Evolutionary conservation across 2,113 vertebrate genomes (phyloP).

Genomic region (Polypterus bichir): DNA sequence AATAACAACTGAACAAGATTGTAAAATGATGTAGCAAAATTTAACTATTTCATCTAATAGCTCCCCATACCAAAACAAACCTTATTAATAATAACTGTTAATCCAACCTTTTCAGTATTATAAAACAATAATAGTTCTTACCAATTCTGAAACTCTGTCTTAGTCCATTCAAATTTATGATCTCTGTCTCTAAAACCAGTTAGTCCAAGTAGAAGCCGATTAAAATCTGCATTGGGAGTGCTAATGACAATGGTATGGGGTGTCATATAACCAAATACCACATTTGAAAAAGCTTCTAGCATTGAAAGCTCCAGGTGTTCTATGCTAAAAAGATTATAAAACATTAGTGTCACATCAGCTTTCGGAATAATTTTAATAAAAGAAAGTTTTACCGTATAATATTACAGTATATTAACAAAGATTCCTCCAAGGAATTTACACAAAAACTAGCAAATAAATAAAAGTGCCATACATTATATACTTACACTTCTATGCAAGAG

Average conservation of each 20-base stretch:
- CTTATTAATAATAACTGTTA: no score
- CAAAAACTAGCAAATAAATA: not conserved
- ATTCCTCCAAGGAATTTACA: not conserved
- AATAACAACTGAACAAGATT: no score
- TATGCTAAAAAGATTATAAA: conserved; percentile 51
- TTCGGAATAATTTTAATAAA: no score
- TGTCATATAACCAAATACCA: conserved; percentile 81
- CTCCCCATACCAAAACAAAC: not conserved
- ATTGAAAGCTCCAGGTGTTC: conserved; percentile 72
- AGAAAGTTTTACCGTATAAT: no score
- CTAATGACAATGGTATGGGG: conserved; percentile 68
- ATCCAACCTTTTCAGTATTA: not conserved
- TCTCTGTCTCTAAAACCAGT: conserved; percentile 63
- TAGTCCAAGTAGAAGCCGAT: conserved; percentile 56
- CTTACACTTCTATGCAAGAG: conserved; percentile 83
- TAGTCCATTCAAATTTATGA: conserved; percentile 92
- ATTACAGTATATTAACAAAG: not conserved
- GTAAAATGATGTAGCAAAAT: no score
- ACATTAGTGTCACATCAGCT: not conserved
- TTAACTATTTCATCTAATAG: no score
- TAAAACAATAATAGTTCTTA: conserved; percentile 21
- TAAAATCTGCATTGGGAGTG: conserved; percentile 88
- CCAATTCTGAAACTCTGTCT: conserved; percentile 74
- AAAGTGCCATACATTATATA: conserved; percentile 17
- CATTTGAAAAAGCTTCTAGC: conserved; percentile 65